Evolutionary conservation across 2,797 vertebrate species (phyloP), one percentile per base, ranked within the genome.

Genomic region (Pangasius djambal): DNA sequence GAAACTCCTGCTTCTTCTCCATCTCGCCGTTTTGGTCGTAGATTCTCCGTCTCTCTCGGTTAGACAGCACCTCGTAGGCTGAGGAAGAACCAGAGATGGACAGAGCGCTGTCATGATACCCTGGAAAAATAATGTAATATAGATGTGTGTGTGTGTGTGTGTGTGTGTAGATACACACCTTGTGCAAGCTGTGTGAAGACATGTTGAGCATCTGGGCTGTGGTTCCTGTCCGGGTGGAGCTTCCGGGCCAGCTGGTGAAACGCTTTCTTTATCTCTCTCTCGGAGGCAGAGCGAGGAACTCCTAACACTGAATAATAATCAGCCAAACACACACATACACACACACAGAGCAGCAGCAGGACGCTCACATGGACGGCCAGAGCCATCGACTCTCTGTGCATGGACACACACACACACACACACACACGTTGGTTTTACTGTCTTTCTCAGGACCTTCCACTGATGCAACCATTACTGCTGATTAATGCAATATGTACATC

Each of bases 11-110:
- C 34, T 85, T 69, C 8, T 65, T 70, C 83, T 52, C 63, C 40
- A 7, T 78, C 9, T 40, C 34, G 2, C 6, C 61, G 67, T n/a
- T 67, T 75, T 91, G 89, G 85, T 92, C 90, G 75, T 92, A 92
- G 16, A 85, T 44, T 86, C n/a, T 86, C 31, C 89, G 83, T 6
- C 48, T 88, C 37, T 87, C 59, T 72, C n/a, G 77, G 25, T 89
- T 83, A n/a, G 91, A 89, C 22, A 92, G 50, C 61, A 92, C 89
- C 34, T 92, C 90, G 55, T 91, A 92, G 12, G 90, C 91, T 92
- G 57, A 52, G 8, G 20, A n/a, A 15, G 0, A 74, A n/a, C 79
- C 9, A 48, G 4, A 0, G 28, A 12, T 50, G 59, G 6, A 48
- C 3, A 34, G 1, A 48, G 18, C 13, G 25, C 6, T 34, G 37